Base-by-base conservation (phyloP, 2,888 invertebrate genomes). In the Copidosoma aretas region DNA sequence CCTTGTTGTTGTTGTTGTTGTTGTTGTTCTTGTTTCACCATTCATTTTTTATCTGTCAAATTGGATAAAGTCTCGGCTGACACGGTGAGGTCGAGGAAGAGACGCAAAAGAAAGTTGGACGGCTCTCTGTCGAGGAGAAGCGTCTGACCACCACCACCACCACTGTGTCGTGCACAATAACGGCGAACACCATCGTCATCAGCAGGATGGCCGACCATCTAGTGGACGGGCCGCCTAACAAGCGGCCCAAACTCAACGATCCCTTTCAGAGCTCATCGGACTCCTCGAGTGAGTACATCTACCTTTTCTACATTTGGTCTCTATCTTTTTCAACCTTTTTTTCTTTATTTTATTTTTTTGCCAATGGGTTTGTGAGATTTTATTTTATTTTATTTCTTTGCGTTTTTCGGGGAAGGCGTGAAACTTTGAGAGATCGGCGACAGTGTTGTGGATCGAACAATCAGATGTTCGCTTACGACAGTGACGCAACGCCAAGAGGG, bases 161-260 rank as follows among this genome's bases (percentile, higher is more conserved):
- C n/a, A n/a, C n/a, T n/a, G n/a, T n/a, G n/a, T n/a, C 70, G 68
- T 75, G 75, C 72, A 73, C 71, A 74, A 73, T 72, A 70, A 68
- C 72, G 73, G 71, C 70, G 41, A 32, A 41, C 46, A 39, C 56
- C 24, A n/a, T 49, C 43, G 46, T 19, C 56, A 15, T 17, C n/a
- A 21, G 51, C 22, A 12, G 32, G 46, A 96, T 96, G 96, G 94
- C 94, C 88, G 96, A 96, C 90, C 93, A 93, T 88, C 90, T 93
- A 86, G 91, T 91, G 87, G 94, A 94, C 88, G 95, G 95, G 88
- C 96, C 95, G 90, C 95, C 96, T 86, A 94, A 91, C 85, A 96
- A 97, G 91, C 92, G 96, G 91, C 92, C 92, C 84, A 96, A 96
- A 88, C 91, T 96, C 87, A 86, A 88, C 83, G 91, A 92, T 88